phyloP scores from a whole-genome alignment of 2,113 vertebrate genomes.

The Nesogale talazaci region DNA sequence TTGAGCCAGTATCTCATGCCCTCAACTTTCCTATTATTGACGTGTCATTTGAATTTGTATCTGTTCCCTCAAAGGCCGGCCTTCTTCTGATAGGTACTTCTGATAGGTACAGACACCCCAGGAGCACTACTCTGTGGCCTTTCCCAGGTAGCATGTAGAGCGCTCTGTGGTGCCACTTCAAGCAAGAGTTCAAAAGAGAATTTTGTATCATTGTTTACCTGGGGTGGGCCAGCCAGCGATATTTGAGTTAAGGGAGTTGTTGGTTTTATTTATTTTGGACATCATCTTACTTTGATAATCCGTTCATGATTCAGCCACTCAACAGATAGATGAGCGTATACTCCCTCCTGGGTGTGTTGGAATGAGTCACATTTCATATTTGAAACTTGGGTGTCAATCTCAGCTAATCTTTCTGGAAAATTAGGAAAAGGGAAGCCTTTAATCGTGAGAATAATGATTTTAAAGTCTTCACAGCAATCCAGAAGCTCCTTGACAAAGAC shows the following conservation, averaged over 20 bases:
- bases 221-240: conserved; percentile 1
- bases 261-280: conserved; percentile 40
- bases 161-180: not conserved
- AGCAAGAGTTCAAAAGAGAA: not conserved
- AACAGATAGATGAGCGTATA: not conserved
- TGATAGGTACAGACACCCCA: not conserved
- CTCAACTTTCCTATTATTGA: not conserved
- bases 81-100: not conserved
- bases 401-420: not conserved
- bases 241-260: not conserved
- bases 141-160: not conserved
- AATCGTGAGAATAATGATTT: not conserved
- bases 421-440: not conserved
- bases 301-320: not conserved
- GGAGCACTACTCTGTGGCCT: not conserved
- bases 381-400: not conserved
- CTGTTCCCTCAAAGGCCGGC: not conserved
- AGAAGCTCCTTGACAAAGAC: not conserved
- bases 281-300: not conserved
- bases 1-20: not conserved
- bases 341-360: not conserved
- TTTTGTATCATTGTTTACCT: not conserved
- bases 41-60: not conserved
- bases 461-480: not conserved
- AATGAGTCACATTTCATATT: not conserved